Evolutionary conservation across 1,140 invertebrate genomes (phyloP), one percentile per base, ranked within the genome.

Genomic region (Thaumetopoea pityocampa): DNA sequence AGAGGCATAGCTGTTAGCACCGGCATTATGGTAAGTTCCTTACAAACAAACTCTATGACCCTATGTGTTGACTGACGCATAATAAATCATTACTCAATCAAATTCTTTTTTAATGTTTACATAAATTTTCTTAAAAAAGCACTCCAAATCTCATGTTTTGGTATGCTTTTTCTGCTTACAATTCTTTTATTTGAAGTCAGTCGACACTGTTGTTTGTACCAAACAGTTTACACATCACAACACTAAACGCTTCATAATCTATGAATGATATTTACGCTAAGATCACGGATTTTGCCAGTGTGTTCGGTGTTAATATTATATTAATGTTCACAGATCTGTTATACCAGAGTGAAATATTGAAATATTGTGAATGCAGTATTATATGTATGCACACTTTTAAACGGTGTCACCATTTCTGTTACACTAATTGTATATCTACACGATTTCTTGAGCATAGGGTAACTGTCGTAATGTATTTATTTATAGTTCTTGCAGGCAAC

Each of bases 1-100:
- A 90, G 98, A 85, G 96, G 94, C 77, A 98, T 99, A 74, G 96
- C 98, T 69, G 97, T 99, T 67, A 96, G 94, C 80, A 98, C 97
- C 52, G 98, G 98, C 73, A 96, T 99, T 80, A 98, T 99, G 96
- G 98, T 99, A 92, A 96, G 91, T 85, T 72, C 19, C 37, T 71
- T 60, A 57, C 56, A 67, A 65, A 67, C 58, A 74, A 67, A 27
- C 35, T 52, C 43, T 54, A 53, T 66, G 30, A 51, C 43, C 56
- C 54, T 60, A 56, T 43, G 77, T 81, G 74, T 80, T 84, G 77
- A 84, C 74, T 80, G 79, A 84, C 71, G 49, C 16, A 24, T n/a
- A n/a, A n/a, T n/a, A n/a, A n/a, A n/a, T n/a, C n/a, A n/a, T n/a
- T n/a, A n/a, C n/a, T n/a, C n/a, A n/a, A n/a, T n/a, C n/a, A n/a